Conservation (phyloP, 2,797 vertebrate species). For the Clarias platycephalus region DNA sequence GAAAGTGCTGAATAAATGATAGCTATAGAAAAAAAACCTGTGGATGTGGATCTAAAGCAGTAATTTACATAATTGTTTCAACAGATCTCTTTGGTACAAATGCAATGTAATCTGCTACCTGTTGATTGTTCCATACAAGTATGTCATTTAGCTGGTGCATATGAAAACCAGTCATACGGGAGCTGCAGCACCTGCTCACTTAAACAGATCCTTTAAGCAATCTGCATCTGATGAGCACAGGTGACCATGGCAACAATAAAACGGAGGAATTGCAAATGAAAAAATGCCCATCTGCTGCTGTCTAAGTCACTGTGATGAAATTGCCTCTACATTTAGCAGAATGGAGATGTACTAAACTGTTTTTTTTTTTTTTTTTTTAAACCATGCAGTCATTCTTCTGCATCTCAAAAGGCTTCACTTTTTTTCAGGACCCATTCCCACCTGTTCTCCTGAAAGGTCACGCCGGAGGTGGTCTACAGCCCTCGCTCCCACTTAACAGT, state of each 20-base stretch:
- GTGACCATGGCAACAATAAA: conserved; percentile 38
- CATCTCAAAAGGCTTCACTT: conserved; percentile 34
- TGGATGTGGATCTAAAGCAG: neutral
- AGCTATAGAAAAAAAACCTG: neutral
- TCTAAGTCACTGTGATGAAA: neutral
- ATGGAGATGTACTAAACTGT: conserved; percentile 60
- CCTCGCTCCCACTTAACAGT: conserved; percentile 60
- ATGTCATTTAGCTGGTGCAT: conserved; percentile 10
- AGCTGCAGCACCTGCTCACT: conserved; percentile 21
- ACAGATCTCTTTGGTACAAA: neutral
- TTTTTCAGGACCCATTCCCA: conserved; percentile 61
- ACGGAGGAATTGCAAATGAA: neutral
- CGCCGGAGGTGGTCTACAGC: conserved; percentile 67
- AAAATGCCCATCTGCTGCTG: conserved; percentile 18
- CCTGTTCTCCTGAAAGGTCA: conserved; percentile 73
- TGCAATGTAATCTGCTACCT: neutral
- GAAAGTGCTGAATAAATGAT: neutral
- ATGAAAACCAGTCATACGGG: conserved; percentile 14
- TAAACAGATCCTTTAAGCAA: neutral
- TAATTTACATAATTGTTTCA: neutral
- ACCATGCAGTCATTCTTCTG: conserved; percentile 44
- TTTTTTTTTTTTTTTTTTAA: neutral
- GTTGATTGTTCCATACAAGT: neutral
- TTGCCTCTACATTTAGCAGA: neutral
- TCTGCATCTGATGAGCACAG: conserved; percentile 18